Conservation (phyloP, 2,888 invertebrate species). For the Drosophila prostipennis region DNA sequence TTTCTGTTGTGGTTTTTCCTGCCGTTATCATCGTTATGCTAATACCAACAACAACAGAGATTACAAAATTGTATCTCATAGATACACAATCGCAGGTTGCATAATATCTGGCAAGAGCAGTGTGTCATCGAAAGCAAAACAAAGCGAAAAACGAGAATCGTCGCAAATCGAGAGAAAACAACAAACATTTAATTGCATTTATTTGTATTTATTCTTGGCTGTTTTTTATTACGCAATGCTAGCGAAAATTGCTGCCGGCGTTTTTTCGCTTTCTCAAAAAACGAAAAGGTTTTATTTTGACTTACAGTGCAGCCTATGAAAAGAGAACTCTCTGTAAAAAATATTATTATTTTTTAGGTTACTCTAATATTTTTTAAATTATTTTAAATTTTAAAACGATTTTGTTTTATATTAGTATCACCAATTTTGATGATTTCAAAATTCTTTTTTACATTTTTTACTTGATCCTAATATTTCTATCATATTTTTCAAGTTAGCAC, state of each 20-base stretch:
- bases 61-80: conserved; percentile 40
- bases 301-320: neutral
- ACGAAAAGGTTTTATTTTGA: neutral
- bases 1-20: conserved; percentile 28
- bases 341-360: neutral
- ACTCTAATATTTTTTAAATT: neutral
- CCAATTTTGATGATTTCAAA: too few species aligned
- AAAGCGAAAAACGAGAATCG: too few species aligned
- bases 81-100: conserved; percentile 48
- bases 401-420: too few species aligned
- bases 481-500: neutral
- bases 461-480: too few species aligned
- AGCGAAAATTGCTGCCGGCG: conserved; percentile 24
- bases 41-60: conserved; percentile 2
- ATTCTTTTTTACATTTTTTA: neutral
- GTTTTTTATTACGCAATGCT: conserved; percentile 60
- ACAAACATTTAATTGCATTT: conserved; percentile 24
- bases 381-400: neutral
- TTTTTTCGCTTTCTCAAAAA: neutral
- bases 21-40: conserved; percentile 33
- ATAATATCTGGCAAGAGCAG: conserved; percentile 55
- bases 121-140: conserved; percentile 52
- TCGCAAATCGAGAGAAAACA: conserved; percentile 12
- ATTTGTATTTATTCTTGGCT: conserved; percentile 20
- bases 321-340: neutral